phyloP scores from a whole-genome alignment of 2,888 invertebrate genomes.

The Drosophila anomalata region DNA sequence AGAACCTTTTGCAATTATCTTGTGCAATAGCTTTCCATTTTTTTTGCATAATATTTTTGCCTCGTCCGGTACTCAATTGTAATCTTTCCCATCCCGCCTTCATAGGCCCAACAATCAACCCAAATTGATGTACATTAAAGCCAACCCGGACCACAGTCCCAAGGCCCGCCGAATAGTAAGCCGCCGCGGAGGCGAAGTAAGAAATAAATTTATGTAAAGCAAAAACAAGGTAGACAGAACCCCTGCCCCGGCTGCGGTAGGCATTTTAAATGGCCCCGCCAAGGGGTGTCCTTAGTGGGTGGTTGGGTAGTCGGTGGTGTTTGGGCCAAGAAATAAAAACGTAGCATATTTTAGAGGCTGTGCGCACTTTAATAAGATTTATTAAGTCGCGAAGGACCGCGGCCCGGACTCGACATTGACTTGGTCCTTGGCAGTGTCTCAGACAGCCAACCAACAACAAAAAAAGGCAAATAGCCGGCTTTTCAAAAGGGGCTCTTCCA shows the following conservation, averaged over 20 bases:
- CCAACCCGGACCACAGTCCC: conserved; percentile 4
- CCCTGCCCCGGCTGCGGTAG: conserved; percentile 24
- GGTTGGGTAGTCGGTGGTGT: background rate
- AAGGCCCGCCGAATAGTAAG: background rate
- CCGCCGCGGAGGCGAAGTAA: conserved; percentile 19
- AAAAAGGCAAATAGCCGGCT: conserved; percentile 51
- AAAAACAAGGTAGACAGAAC: conserved; percentile 45
- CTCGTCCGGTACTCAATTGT: conserved; percentile 14
- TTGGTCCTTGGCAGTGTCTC: conserved; percentile 54
- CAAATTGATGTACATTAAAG: conserved; percentile 43
- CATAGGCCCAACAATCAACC: conserved; percentile 33
- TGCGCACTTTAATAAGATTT: conserved; percentile 75
- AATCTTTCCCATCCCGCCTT: conserved; percentile 1
- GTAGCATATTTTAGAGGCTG: conserved; percentile 65
- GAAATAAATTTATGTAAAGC: conserved; percentile 57
- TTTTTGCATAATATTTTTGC: conserved; percentile 22
- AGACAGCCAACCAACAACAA: conserved; percentile 6
- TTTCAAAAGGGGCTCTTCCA: background rate
- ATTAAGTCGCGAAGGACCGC: conserved; percentile 63
- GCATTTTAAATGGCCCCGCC: conserved; percentile 16
- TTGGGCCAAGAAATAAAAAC: conserved; percentile 22
- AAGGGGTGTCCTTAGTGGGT: background rate
- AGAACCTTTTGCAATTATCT: background rate
- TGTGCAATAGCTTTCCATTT: background rate
- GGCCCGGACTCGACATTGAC: conserved; percentile 51